Conservation (phyloP, 1,140 invertebrate species). For the Drosophila sp. region DNA sequence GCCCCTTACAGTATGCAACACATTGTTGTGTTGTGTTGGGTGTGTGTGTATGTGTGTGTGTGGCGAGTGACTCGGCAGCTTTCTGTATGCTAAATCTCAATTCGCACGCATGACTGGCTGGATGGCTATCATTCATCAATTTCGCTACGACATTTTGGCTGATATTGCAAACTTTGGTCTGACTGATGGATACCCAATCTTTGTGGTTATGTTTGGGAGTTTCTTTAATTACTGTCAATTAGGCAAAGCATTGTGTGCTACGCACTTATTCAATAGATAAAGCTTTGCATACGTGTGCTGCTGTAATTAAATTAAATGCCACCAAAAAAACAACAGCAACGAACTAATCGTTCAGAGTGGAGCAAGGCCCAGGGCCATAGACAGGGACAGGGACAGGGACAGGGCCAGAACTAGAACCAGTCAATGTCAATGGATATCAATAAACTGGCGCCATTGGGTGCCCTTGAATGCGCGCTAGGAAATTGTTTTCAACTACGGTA, state of each 20-base stretch:
- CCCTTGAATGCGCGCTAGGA: slow-evolving; percentile 62
- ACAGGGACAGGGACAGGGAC: slow-evolving; percentile 11
- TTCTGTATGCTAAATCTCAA: slow-evolving; percentile 40
- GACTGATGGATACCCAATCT: background rate
- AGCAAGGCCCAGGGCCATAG: background rate
- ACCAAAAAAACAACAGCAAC: slow-evolving; percentile 18
- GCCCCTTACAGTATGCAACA: slow-evolving; percentile 55
- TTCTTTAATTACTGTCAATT: slow-evolving; percentile 73
- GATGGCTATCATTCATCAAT: slow-evolving; percentile 65
- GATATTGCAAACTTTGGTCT: slow-evolving; percentile 51
- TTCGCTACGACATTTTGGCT: slow-evolving; percentile 43
- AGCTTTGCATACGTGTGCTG: slow-evolving; percentile 16
- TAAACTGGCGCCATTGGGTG: slow-evolving; percentile 65
- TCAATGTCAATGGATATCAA: slow-evolving; percentile 66
- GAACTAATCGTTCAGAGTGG: background rate
- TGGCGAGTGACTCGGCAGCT: slow-evolving; percentile 56
- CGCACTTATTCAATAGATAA: slow-evolving; percentile 1
- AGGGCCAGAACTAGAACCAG: slow-evolving; percentile 36
- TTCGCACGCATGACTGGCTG: slow-evolving; percentile 49
- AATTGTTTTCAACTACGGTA: slow-evolving; percentile 74
- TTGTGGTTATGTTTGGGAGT: slow-evolving; percentile 8
- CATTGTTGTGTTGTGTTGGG: slow-evolving; percentile 26
- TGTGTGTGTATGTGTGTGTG: no score
- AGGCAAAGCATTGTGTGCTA: slow-evolving; percentile 55
- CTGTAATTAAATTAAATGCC: slow-evolving; percentile 60